Evolutionary conservation across 2,888 invertebrate species (phyloP), one percentile per base, ranked within the genome.

Genomic region (Melanostoma scalare): DNA sequence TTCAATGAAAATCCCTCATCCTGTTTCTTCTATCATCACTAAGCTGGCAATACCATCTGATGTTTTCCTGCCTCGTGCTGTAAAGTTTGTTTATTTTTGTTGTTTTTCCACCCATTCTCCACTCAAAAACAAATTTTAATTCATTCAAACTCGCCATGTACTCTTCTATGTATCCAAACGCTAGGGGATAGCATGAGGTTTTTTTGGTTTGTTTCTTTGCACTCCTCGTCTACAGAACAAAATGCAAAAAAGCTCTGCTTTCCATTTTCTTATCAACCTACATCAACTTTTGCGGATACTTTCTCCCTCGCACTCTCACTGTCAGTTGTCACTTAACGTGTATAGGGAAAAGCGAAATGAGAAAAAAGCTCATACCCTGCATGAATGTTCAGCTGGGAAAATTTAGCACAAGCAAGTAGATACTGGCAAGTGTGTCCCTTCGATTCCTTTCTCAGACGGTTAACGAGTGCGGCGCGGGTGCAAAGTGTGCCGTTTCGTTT

Each of bases 381-480:
- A 36, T 30, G 38, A 33, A 50, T 60, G 10, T 44, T 44, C 38
- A 53, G 9, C 69, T 84, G 75, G 67, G 75, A 79, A 69, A 68
- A 78, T 79, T 61, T 48, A 75, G 74, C 74, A 65, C 48, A 50
- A 4, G 30, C 48, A 44, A 63, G 36, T 30, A 60, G 60, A 33
- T 48, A 48, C 36, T 74, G 20, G 20, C 20, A 84, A 79, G 67
- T 78, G 73, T 79, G 67, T 84, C 84, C 78, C 73, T 79, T 50
- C 20, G 71, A 71, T 67, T 84, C 84, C 79, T 84, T 79, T 46
- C 63, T 65, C 75, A 84, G 84, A 84, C 84, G 74, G 79, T 75
- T 69, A 67, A 74, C 53, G 79, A 74, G 74, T 79, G 71, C 84
- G 74, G 78, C 55, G 74, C 74, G 84, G 50, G 65, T 61, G 56